Base-by-base conservation (phyloP, 2,113 vertebrate genomes). In the Bujurquina vittata region DNA sequence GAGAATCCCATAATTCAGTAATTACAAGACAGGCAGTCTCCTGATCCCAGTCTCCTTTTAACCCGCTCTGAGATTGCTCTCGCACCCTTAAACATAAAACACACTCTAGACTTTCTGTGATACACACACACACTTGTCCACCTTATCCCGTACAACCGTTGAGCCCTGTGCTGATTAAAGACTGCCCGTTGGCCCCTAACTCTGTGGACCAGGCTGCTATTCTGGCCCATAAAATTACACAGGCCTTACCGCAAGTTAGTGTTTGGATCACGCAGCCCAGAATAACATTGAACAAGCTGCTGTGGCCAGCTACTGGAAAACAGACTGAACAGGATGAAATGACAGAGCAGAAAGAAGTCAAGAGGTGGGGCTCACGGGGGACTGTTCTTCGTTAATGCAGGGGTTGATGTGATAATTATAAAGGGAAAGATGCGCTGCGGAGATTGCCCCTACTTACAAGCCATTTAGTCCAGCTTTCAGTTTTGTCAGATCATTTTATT, bases 171-270 rank as follows among this genome's bases (percentile, higher is more conserved):
- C 67, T 83, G 84, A 92, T 93, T 91, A 93, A 84, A 94, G 88
- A 62, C 79, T 20, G 33, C 43, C 46, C 6, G 18, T 72, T 3
- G 60, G 65, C 23, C 40, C 57, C 54, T 10, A 23, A 79, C 60
- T 86, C 54, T 43, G 75, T 23, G 76, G 63, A 55, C 63, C 15
- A 1, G 49, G 63, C 57, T 33, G 18, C 87, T 88, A 90, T 92
- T 93, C 84, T 75, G 81, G 87, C 81, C 40, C 11, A 1, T 79
- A 7, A 85, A 90, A 92, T 92, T 93, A 85, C 91, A 88, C 83
- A 55, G 62, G 77, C 56, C 59, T 23, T 55, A 26, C 89, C 84
- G 29, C 83, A 84, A 81, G 84, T 79, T 77, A 79, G 78, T 80
- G 87, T 89, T 89, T 77, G 65, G 37, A 73, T 80, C 63, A 29